These are phyloP conservation scores for Microctonus hyperodae DNA, from an alignment of 2,888 invertebrate species.

Conservation along the genomic window DNA sequence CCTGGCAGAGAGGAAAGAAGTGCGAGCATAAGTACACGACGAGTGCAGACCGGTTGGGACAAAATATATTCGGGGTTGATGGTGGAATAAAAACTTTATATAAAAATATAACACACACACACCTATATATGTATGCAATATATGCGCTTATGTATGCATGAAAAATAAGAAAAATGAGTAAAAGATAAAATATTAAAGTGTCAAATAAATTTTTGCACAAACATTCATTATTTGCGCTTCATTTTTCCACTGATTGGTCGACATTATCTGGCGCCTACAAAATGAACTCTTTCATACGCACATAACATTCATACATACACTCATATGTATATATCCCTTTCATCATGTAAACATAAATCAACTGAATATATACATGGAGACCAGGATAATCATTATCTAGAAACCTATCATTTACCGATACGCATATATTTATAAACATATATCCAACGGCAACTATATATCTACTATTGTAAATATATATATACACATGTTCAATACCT, in stretches of 20 bases:
- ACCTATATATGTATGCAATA: background rate
- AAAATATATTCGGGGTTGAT: background rate
- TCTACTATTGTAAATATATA: background rate
- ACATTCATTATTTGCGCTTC: constrained; percentile 5
- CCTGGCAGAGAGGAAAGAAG: constrained; percentile 10
- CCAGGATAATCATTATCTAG: constrained; percentile 15
- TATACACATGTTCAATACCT: background rate
- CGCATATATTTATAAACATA: background rate
- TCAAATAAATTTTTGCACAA: background rate
- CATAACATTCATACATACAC: background rate
- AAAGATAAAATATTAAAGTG: background rate
- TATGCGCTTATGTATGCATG: background rate
- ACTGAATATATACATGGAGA: background rate
- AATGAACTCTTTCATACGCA: background rate
- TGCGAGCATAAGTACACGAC: constrained; percentile 1
- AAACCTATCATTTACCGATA: constrained; percentile 15
- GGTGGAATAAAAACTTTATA: too few relatives aligned
- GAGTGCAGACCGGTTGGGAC: background rate
- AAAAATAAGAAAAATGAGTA: too few relatives aligned
- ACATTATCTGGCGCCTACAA: constrained; percentile 18
- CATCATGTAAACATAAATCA: constrained; percentile 14
- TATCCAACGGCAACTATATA: constrained; percentile 4
- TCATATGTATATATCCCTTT: background rate
- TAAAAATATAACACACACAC: too few relatives aligned
- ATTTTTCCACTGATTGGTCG: constrained; percentile 11